Conservation (phyloP, 2,113 vertebrate genomes). For the Athene noctua region DNA sequence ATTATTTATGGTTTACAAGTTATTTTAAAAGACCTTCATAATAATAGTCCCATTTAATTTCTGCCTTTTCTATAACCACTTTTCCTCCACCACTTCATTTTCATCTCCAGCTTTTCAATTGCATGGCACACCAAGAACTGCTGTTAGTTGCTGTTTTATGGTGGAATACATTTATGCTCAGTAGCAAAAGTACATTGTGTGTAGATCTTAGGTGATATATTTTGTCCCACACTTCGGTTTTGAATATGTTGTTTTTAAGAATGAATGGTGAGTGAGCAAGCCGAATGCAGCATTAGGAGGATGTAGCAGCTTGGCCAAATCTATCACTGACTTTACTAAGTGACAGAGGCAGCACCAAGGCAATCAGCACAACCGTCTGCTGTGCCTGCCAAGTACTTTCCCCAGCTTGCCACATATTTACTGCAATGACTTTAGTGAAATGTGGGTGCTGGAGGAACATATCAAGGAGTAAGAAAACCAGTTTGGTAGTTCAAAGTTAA, state of each 20-base stretch:
- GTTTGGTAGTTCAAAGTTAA: not conserved
- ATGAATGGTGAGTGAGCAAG: not conserved
- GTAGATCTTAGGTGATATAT: not conserved
- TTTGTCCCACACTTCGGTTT: not conserved
- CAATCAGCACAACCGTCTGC: not conserved
- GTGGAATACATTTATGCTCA: not conserved
- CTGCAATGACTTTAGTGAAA: not conserved
- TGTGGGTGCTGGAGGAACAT: not conserved
- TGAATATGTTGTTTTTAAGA: not conserved
- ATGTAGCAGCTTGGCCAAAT: not conserved
- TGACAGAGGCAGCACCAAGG: not conserved
- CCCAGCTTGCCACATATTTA: not conserved
- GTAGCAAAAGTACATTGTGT: not conserved
- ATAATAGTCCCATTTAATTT: not conserved
- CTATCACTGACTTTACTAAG: not conserved
- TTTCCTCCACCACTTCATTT: not conserved
- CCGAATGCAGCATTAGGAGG: not conserved
- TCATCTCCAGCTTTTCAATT: not conserved
- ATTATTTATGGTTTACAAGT: not conserved
- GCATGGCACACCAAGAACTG: not conserved
- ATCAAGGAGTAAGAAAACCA: not conserved
- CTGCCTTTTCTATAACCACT: not conserved
- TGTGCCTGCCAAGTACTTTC: not conserved
- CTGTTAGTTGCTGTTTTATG: not conserved
- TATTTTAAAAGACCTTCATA: not conserved